Percentiles rank a stretch among this genome's conserved stretches.
Conservation (phyloP, 1,140 invertebrate genomes). For the Dreissena polymorpha region DNA sequence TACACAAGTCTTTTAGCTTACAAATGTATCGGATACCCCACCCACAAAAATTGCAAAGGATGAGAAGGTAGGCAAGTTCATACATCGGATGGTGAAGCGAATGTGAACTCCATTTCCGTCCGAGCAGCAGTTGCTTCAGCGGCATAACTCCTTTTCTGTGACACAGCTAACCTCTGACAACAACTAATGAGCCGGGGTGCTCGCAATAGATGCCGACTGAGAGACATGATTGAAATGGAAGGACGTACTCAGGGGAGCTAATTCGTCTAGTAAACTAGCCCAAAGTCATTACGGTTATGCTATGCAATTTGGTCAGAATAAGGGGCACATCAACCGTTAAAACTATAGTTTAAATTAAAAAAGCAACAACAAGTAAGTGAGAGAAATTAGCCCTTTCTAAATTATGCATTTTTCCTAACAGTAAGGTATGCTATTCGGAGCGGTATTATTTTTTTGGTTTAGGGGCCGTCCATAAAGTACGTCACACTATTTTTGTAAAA, state of each 20-base stretch:
- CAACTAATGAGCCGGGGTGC: conserved; percentile 52
- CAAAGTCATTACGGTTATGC: too few species aligned
- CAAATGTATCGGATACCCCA: conserved; percentile 17
- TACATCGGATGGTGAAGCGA: conserved; percentile 70
- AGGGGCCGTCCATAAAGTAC: too few species aligned
- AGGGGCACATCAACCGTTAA: too few species aligned
- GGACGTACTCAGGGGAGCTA: conserved; percentile 49
- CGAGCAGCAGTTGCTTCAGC: conserved; percentile 31
- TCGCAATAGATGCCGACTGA: conserved; percentile 61
- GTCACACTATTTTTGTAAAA: too few species aligned
- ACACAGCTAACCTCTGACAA: conserved; percentile 57
- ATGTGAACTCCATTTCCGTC: conserved; percentile 66
- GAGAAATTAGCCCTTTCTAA: too few species aligned
- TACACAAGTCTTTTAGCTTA: not conserved
- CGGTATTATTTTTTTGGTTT: too few species aligned
- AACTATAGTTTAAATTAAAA: too few species aligned
- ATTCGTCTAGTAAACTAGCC: not conserved
- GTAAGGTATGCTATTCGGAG: too few species aligned
- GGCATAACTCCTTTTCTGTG: conserved; percentile 60
- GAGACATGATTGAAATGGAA: conserved; percentile 59
- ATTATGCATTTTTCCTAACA: too few species aligned
- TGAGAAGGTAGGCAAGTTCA: conserved; percentile 31
- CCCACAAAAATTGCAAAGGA: not conserved
- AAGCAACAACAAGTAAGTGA: too few species aligned
- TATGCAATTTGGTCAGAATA: too few species aligned